phyloP scores from a whole-genome alignment of 2,888 invertebrate species.

The Catocala fraxini region DNA sequence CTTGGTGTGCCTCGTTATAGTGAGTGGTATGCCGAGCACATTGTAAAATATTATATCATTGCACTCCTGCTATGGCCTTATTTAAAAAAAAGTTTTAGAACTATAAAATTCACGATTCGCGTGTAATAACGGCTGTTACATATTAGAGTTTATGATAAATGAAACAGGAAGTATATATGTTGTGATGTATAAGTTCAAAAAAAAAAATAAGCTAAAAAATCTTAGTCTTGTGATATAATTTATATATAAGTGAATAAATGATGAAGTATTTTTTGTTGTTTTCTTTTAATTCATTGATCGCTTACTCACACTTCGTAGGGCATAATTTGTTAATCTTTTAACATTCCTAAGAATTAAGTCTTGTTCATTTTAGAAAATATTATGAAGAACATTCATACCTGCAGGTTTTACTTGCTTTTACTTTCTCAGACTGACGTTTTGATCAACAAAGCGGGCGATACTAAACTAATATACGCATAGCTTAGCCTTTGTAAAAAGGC shows the following conservation, averaged over 20 bases:
- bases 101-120: slow-evolving; percentile 63
- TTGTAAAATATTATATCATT: slow-evolving; percentile 59
- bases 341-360: too few species aligned
- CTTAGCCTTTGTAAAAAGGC: too few species aligned
- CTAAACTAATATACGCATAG: too few species aligned
- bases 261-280: slow-evolving; percentile 77
- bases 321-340: too few species aligned
- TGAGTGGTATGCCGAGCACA: slow-evolving; percentile 57
- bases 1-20: slow-evolving; percentile 70
- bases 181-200: slow-evolving; percentile 87
- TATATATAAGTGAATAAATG: slow-evolving; percentile 86
- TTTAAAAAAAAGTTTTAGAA: slow-evolving; percentile 66
- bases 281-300: slow-evolving; percentile 44
- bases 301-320: too few species aligned
- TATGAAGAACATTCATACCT: too few species aligned
- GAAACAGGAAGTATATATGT: slow-evolving; percentile 78
- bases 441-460: too few species aligned
- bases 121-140: slow-evolving; percentile 79
- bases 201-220: slow-evolving; percentile 75
- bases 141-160: slow-evolving; percentile 75
- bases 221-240: slow-evolving; percentile 87
- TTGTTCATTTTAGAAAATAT: too few species aligned
- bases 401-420: too few species aligned
- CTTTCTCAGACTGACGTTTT: too few species aligned
- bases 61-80: slow-evolving; percentile 79